Conservation (phyloP, 2,888 invertebrate species). For the Azorinus chamasolen region DNA sequence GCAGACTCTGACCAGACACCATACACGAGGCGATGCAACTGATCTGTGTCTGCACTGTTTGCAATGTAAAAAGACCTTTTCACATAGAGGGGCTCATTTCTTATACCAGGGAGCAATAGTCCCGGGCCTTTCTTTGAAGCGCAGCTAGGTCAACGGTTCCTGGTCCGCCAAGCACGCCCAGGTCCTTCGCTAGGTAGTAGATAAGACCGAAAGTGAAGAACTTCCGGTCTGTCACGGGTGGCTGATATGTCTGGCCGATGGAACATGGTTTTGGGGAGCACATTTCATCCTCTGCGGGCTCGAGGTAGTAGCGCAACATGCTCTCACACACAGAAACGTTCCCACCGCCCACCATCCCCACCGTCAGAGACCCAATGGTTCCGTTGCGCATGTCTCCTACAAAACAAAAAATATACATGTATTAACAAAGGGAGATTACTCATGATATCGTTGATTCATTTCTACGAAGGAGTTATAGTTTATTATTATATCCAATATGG, state of each 20-base stretch:
- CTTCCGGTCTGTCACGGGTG: constrained; percentile 63
- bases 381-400: constrained; percentile 60
- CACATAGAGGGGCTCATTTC: too few relatives aligned
- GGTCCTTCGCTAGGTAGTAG: constrained; percentile 66
- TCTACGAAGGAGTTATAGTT: too few relatives aligned
- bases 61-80: too few relatives aligned
- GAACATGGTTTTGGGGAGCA: constrained; percentile 81
- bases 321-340: constrained; percentile 63
- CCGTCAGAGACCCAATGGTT: constrained; percentile 34
- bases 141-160: constrained; percentile 58
- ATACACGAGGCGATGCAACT: too few relatives aligned
- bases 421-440: too few relatives aligned
- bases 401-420: background rate
- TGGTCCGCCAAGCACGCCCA: constrained; percentile 60
- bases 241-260: constrained; percentile 77
- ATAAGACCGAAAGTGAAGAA: constrained; percentile 76
- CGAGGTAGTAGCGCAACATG: constrained; percentile 62
- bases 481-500: too few relatives aligned
- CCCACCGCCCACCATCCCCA: constrained; percentile 62
- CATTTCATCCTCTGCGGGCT: constrained; percentile 53
- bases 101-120: constrained; percentile 74
- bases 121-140: constrained; percentile 57
- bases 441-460: too few relatives aligned
- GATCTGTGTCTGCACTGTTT: too few relatives aligned
- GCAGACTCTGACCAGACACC: too few relatives aligned